Conservation (phyloP, 2,113 vertebrate species). For the Pygoscelis antarcticus region DNA sequence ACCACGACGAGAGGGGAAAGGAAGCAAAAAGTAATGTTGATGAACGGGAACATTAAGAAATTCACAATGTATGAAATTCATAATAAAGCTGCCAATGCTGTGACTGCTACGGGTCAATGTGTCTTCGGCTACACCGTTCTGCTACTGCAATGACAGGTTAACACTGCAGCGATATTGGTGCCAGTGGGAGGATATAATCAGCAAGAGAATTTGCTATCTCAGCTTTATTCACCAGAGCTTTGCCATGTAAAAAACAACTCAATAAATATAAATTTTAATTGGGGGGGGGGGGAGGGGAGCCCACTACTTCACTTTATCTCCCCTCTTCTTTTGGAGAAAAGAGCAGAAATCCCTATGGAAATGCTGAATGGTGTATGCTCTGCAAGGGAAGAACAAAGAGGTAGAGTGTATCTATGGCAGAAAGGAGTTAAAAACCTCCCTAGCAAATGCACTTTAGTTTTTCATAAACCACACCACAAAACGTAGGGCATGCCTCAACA, state of each 20-base stretch:
- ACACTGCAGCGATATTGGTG: neutral
- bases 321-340: neutral
- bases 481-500: conserved; percentile 32
- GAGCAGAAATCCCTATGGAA: neutral
- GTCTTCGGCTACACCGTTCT: neutral
- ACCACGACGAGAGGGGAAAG: neutral
- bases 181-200: neutral
- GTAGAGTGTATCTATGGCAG: neutral
- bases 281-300: too few relatives aligned
- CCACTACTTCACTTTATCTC: neutral
- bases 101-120: neutral
- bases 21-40: neutral
- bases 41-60: neutral
- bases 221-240: neutral
- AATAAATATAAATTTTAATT: neutral
- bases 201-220: neutral
- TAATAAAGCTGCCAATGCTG: neutral
- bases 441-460: neutral
- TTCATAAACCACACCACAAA: neutral
- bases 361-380: neutral
- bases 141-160: neutral
- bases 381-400: neutral
- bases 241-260: neutral
- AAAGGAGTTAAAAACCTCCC: conserved; percentile 28
- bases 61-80: neutral